phyloP scores from a whole-genome alignment of 2,113 vertebrate genomes.

The Trematomus loennbergii region DNA sequence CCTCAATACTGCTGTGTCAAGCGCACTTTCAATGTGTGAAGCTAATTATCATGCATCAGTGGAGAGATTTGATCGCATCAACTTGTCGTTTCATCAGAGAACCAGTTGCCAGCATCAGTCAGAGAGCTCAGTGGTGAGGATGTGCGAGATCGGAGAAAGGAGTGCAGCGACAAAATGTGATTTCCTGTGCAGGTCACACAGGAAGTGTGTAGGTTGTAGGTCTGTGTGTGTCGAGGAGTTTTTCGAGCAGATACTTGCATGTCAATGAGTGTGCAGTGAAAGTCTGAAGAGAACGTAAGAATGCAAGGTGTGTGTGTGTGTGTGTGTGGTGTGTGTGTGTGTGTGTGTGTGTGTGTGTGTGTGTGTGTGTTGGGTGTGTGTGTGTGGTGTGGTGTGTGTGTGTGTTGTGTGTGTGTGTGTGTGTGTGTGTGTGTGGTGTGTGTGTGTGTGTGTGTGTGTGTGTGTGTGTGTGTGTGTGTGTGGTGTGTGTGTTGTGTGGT shows the following conservation, averaged over 20 bases:
- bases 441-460: too few species aligned
- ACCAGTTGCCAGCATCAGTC: constrained; percentile 28
- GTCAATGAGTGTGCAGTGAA: too few species aligned
- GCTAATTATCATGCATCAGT: constrained; percentile 24
- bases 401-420: constrained; percentile 5
- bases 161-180: constrained; percentile 47
- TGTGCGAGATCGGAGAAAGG: constrained; percentile 24
- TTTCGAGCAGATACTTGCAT: not conserved
- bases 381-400: too few species aligned
- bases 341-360: constrained; percentile 1
- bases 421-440: not conserved
- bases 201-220: constrained; percentile 37
- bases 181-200: constrained; percentile 40
- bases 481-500: not conserved
- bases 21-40: not conserved
- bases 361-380: too few species aligned
- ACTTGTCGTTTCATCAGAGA: too few species aligned
- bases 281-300: too few species aligned
- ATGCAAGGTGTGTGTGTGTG: too few species aligned
- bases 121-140: constrained; percentile 39
- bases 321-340: not conserved
- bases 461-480: not conserved
- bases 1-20: not conserved
- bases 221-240: not conserved
- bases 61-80: not conserved